Base-by-base conservation (phyloP, 2,888 invertebrate species). In the Lydus trimaculatus region DNA sequence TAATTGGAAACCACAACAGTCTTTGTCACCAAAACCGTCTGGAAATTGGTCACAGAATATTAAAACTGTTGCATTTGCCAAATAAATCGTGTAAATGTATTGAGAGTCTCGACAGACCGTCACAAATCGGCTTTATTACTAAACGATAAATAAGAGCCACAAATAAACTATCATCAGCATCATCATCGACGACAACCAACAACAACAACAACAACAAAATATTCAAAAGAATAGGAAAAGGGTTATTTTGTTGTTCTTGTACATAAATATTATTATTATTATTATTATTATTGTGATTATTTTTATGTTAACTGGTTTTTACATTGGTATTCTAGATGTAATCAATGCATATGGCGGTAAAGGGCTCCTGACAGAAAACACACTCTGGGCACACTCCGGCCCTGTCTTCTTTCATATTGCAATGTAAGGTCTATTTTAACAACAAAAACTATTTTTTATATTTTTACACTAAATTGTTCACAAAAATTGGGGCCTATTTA, bases 291-390 rank as follows among this genome's bases (percentile, higher is more conserved):
- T 33, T 31, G 20, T 31, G 20, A 52, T 56, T 52, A 33, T 65
- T 73, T 69, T 61, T 28, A 66, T 69, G 25, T 62, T 56, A 63
- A 63, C 48, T 58, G 17, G 17, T 43, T 74, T 33, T 67, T 48
- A 70, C 69, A 72, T 88, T 80, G 79, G 79, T 82, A 88, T 92
- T 92, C 89, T 92, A 92, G 92, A 92, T 92, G 92, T 92, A 92
- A 92, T 92, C 92, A 92, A 90, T 92, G 92, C 91, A 91, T 92
- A 89, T 92, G 92, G 92, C 92, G 92, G 91, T 92, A 92, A 91
- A 88, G 83, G 84, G 82, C 82, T 81, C 82, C 87, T 87, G 85
- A 81, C 67, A 69, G 75, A 71, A 71, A 69, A 72, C 52, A 72
- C 52, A 56, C 56, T 56, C 25, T 87, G 88, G 88, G 81, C 83